Evolutionary conservation across 2,888 invertebrate genomes (phyloP).

Genomic region (Amphipyra tragopoginis): DNA sequence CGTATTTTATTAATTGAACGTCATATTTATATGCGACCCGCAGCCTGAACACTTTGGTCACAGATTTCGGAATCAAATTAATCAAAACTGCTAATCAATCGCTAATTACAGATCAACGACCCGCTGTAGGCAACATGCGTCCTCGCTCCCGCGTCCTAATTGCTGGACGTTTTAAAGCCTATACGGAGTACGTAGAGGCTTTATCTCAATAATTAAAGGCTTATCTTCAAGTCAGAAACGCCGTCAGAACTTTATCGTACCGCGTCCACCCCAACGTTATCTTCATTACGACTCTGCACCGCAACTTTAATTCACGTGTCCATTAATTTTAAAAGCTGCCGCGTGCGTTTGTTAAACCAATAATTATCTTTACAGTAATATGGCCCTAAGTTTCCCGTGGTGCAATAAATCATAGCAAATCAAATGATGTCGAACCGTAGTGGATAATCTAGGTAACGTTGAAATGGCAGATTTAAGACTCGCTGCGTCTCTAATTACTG

Average conservation of each 20-base stretch:
- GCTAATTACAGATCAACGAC: constrained; percentile 58
- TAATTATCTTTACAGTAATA: constrained; percentile 82
- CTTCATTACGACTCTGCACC: constrained; percentile 84
- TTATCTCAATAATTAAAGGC: constrained; percentile 86
- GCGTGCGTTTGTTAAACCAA: constrained; percentile 80
- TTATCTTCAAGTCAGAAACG: constrained; percentile 81
- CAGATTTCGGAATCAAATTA: constrained; percentile 40
- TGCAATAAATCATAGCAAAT: constrained; percentile 82
- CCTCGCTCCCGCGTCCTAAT: constrained; percentile 62
- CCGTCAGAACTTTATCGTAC: constrained; percentile 84
- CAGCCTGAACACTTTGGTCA: constrained; percentile 32
- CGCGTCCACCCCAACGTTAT: constrained; percentile 81
- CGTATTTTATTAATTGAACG: constrained; percentile 26
- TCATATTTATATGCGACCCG: constrained; percentile 11
- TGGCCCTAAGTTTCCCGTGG: constrained; percentile 71
- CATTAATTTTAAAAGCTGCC: constrained; percentile 86
- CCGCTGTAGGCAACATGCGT: constrained; percentile 42
- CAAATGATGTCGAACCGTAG: constrained; percentile 74
- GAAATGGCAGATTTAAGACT: constrained; percentile 73
- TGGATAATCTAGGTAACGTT: constrained; percentile 65
- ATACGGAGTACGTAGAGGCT: constrained; percentile 62
- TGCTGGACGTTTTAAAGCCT: constrained; percentile 68
- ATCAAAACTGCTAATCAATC: constrained; percentile 55
- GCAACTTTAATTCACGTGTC: constrained; percentile 85
- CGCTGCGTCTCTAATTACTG: constrained; percentile 66